A percentile compares a stretch with the other conserved stretches of the same genome.
phyloP scores from a whole-genome alignment of 2,113 vertebrate genomes.

The Thamnaconus septentrionalis region DNA sequence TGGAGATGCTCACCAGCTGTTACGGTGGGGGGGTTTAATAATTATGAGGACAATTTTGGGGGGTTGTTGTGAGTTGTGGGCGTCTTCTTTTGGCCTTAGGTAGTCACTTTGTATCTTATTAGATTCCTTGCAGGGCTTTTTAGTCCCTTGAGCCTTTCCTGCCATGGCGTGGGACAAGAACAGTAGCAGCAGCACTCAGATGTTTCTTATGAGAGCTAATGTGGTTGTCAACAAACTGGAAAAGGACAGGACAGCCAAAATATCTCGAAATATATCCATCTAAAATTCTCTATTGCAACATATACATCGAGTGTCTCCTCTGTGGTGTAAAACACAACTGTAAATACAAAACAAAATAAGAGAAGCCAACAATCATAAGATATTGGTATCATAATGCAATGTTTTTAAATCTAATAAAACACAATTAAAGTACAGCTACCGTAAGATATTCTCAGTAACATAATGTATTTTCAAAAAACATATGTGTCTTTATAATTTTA shows the following conservation, averaged over 20 bases:
- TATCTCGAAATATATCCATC: no score
- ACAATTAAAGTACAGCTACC: no score
- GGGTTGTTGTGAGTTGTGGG: slow-evolving; percentile 34
- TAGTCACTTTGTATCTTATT: slow-evolving; percentile 40
- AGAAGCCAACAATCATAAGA: no score
- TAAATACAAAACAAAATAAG: no score
- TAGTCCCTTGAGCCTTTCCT: slow-evolving; percentile 11
- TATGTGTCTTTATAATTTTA: background rate
- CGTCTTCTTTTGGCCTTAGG: slow-evolving; percentile 41
- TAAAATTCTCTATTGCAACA: no score
- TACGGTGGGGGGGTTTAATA: slow-evolving; percentile 34
- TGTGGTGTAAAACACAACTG: no score
- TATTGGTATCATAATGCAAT: no score
- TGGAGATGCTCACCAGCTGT: slow-evolving; percentile 64
- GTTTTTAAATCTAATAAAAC: no score
- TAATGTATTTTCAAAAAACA: background rate
- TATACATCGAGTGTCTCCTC: no score
- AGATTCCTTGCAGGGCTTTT: slow-evolving; percentile 12
- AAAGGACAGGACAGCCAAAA: no score
- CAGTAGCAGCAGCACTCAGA: slow-evolving; percentile 1
- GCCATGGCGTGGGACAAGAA: background rate
- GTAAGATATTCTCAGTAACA: background rate
- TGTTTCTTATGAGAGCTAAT: background rate
- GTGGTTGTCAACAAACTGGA: no score
- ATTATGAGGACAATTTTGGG: slow-evolving; percentile 53